Evolutionary conservation across 1,140 invertebrate species (phyloP).

Genomic region (Drosophila punjabiensis): DNA sequence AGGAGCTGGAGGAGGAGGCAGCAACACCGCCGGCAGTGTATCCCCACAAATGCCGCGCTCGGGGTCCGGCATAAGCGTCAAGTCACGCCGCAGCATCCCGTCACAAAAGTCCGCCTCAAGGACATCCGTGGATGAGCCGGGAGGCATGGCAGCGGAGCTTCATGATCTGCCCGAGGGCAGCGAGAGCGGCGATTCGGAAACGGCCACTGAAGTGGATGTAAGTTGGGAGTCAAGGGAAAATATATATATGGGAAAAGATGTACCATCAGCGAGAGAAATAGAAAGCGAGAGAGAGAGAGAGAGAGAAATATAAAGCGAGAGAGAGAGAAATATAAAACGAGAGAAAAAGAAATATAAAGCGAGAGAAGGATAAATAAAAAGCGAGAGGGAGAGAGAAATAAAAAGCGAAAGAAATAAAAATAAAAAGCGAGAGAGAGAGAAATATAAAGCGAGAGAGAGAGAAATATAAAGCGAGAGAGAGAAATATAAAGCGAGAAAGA

Average conservation of each 20-base stretch:
- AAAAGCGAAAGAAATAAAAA: too few species aligned
- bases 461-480: too few species aligned
- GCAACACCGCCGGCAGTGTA: conserved; percentile 52
- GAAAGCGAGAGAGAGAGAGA: too few species aligned
- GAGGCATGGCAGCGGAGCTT: conserved; percentile 84
- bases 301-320: too few species aligned
- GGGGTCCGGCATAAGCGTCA: conserved; percentile 83
- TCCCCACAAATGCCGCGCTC: conserved; percentile 86
- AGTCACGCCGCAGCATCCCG: conserved; percentile 84
- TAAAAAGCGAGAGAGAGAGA: too few species aligned
- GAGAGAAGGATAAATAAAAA: too few species aligned
- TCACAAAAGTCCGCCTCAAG: conserved; percentile 83
- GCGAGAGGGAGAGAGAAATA: too few species aligned
- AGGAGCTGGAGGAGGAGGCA: not conserved
- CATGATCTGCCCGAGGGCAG: conserved; percentile 88
- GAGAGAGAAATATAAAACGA: too few species aligned
- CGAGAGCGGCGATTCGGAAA: conserved; percentile 89
- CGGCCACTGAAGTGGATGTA: conserved; percentile 91
- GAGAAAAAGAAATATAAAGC: too few species aligned
- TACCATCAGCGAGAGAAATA: too few species aligned
- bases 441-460: too few species aligned
- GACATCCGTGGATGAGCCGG: conserved; percentile 88
- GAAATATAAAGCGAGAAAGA: too few species aligned
- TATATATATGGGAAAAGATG: not conserved
- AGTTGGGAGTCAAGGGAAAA: conserved; percentile 32